Evolutionary conservation across 2,113 vertebrate species (phyloP), one percentile per base, ranked within the genome.

Genomic region (Elanus axillaris): DNA sequence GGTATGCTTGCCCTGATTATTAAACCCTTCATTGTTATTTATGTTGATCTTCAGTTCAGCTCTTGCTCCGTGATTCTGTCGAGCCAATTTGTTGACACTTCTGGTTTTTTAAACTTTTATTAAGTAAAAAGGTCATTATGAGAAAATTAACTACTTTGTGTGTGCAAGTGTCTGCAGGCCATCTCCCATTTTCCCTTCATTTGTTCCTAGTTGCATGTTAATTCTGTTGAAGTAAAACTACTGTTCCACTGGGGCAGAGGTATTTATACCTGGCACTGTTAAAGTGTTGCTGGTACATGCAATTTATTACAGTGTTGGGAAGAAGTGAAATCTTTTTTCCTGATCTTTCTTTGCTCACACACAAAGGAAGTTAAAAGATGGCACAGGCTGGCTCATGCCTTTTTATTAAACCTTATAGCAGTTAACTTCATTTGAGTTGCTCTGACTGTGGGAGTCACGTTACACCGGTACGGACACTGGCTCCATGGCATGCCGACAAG

Each of bases 381-480:
- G 47, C 40, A 10, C 36, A 22, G 59, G 25, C 22, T 29, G 25
- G 21, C 34, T 79, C 13, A 0, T 69, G 53, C 56, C 47, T 91
- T 86, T 87, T 87, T 38, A 25, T 83, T 82, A 50, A 60, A 68
- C 29, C 6, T 42, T 32, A 34, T 1, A 62, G 64, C 8, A 2
- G 25, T 83, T 71, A 50, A 32, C 67, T 92, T 79, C 48, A 13
- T 64, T 69, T 7, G 15, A 47, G 32, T 45, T 67, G 10, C 55
- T 55, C 47, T 62, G 59, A 8, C 2, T 6, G 23, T 32, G 23
- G 26, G 79, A 91, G 59, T 71, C 60, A 31, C 1, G 4, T 15
- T 56, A 21, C 3, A 2, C 17, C 8, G 3, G 47, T 48, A 43
- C 0, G 0, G 79, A 15, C 32, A 2, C 38, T 43, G 76, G 52